Evolutionary conservation across 2,797 vertebrate species (phyloP), one percentile per base, ranked within the genome.

Genomic region (Cheirogaleus major): DNA sequence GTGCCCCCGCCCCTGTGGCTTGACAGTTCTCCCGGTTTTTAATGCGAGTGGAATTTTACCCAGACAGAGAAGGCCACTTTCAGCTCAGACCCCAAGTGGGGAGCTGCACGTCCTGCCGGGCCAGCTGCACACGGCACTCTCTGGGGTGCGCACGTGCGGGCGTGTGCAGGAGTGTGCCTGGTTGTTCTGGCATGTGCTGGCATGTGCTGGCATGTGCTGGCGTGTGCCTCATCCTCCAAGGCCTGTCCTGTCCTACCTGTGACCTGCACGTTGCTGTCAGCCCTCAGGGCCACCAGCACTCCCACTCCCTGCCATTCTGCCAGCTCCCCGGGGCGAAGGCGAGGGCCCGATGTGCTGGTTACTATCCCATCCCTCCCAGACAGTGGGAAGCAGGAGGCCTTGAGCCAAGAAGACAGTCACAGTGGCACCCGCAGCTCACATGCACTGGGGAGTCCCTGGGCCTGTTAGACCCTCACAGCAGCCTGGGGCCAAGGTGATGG

Each of bases 311-410:
- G 50, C 30, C 25, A 41, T 41, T 22, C 43, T 12, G 67, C n/a
- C 1, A 4, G 4, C 22, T 45, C 18, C 12, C 11, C 61, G 6
- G 59, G 12, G 52, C 1, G 27, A 3, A 78, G 27, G 30, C 3
- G 11, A 48, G 35, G 35, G 10, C 43, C n/a, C 5, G 0, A 1
- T 1, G 25, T 5, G 59, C 5, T 55, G 2, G 0, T 55, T 25
- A 15, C 12, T 38, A 7, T 20, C 84, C 6, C 14, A 1, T 8
- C 13, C 2, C 43, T 38, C 78, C 23, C 30, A 5, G n/a, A 43
- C 2, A 9, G 50, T 1, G 3, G 59, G 13, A 13, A 55, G 50
- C 41, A 13, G 61, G 52, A 48, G 72, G 43, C 76, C 5, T 17
- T 6, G 52, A 78, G 50, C 61, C 2, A 1, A 70, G 61, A 70